Base-by-base conservation (phyloP, 2,113 vertebrate species). In the Gorilla gorilla region DNA sequence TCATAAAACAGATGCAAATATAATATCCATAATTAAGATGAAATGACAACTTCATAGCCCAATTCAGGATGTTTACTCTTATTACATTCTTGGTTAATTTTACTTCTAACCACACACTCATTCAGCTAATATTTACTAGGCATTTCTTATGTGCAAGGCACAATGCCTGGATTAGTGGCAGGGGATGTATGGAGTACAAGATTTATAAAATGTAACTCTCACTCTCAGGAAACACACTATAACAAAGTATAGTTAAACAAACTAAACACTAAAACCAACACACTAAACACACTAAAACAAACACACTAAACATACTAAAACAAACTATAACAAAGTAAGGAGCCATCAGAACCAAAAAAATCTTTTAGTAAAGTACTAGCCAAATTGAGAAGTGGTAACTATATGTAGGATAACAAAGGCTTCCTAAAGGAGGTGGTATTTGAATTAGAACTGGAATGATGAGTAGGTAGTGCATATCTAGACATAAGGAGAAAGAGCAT, bases 61-160 rank as follows among this genome's bases (percentile, higher is more conserved):
- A 81, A 52, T 85, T 94, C 57, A 90, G 18, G 80, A 82, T 70
- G 14, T 50, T 23, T 61, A 55, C 70, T 82, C 43, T 87, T n/a
- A 82, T 86, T 57, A 86, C 70, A 25, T 78, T 86, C 64, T 68
- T 89, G 55, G 43, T 52, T 90, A 95, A 86, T 86, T 90, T 86
- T 93, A 80, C 38, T 81, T 93, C 66, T 81, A 84, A 90, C 3
- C 17, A 82, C 96, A 85, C 6, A 61, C 12, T 95, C 48, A 94
- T 68, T 89, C 64, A 94, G 40, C 40, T 89, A 87, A 93, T 90
- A 89, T 75, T 96, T 94, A 79, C 40, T 48, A 89, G 43, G 20
- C 32, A 70, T 85, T 89, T 81, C n/a, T 23, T 85, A 76, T 66
- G 57, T 57, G 16, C 32, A 85, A 89, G 40, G 4, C 23, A 43